Evolutionary conservation across 2,113 vertebrate genomes (phyloP).

Genomic region (Lethenteron camtschaticum): DNA sequence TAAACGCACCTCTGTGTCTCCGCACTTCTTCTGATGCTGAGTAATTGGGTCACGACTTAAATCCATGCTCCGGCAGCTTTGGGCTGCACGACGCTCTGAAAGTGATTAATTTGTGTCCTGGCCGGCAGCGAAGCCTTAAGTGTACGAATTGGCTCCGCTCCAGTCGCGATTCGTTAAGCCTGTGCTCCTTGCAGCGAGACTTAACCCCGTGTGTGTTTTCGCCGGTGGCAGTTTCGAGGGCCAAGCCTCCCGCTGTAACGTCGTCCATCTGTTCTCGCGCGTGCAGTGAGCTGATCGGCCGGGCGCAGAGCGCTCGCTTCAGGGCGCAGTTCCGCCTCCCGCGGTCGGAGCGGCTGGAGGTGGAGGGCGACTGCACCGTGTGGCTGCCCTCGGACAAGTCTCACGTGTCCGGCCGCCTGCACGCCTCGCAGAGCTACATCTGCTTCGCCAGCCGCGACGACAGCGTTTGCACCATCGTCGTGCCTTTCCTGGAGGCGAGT

Average conservation of each 20-base stretch:
- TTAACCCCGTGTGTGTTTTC: slow-evolving; percentile 1
- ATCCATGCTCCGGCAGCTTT: too few species aligned
- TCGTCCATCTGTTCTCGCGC: slow-evolving; percentile 6
- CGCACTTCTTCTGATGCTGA: too few species aligned
- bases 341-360: slow-evolving; percentile 37
- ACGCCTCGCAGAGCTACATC: slow-evolving; percentile 56
- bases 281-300: slow-evolving; percentile 57
- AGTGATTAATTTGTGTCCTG: too few species aligned
- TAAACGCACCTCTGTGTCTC: too few species aligned
- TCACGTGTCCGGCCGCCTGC: slow-evolving; percentile 56
- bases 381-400: slow-evolving; percentile 80
- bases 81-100: too few species aligned
- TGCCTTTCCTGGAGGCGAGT: slow-evolving; percentile 63
- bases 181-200: neutral
- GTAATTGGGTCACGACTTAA: too few species aligned
- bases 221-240: too few species aligned
- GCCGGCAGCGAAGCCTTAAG: too few species aligned
- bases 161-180: too few species aligned
- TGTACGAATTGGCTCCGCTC: too few species aligned
- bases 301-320: slow-evolving; percentile 60
- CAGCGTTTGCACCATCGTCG: slow-evolving; percentile 45
- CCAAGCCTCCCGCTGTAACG: too few species aligned
- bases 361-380: slow-evolving; percentile 44
- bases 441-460: slow-evolving; percentile 73
- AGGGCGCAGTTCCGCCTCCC: slow-evolving; percentile 68